These are phyloP conservation scores for Hesperia comma DNA, from an alignment of 2,888 invertebrate genomes.

Conservation along the genomic window DNA sequence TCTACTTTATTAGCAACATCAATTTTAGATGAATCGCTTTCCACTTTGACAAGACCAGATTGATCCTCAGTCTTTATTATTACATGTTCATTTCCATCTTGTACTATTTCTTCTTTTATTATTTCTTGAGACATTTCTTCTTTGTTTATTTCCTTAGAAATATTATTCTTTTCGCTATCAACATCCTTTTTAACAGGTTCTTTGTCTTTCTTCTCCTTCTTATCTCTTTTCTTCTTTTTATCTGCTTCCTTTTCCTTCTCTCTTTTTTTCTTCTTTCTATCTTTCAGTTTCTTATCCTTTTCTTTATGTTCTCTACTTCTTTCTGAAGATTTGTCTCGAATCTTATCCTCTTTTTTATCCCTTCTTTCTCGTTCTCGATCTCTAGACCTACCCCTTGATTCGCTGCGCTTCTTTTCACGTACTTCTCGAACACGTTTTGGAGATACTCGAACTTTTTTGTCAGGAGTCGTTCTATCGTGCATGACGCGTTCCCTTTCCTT, in stretches of 20 bases:
- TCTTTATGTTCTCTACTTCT: constrained; percentile 82
- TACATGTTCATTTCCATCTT: constrained; percentile 40
- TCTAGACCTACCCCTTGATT: constrained; percentile 75
- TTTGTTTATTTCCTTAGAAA: constrained; percentile 18
- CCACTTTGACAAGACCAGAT: constrained; percentile 41
- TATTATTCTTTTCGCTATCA: constrained; percentile 44
- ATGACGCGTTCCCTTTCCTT: constrained; percentile 69
- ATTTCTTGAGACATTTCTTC: constrained; percentile 15
- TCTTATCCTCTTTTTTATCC: constrained; percentile 81
- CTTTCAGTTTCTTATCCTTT: constrained; percentile 81
- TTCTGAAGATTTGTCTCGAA: constrained; percentile 71
- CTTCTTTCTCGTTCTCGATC: constrained; percentile 81
- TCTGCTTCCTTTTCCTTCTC: constrained; percentile 77
- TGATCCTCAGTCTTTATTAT: constrained; percentile 43
- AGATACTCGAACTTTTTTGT: constrained; percentile 66
- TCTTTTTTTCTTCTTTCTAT: constrained; percentile 73
- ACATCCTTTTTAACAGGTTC: constrained; percentile 47
- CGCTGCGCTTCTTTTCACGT: constrained; percentile 74
- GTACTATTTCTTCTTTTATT: constrained; percentile 40
- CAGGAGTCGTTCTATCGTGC: constrained; percentile 71
- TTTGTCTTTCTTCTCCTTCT: constrained; percentile 83
- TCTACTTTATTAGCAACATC: constrained; percentile 51
- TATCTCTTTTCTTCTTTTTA: constrained; percentile 80
- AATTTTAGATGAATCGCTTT: constrained; percentile 48
- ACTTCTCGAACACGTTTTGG: constrained; percentile 71